Base-by-base conservation (phyloP, 2,797 vertebrate species). In the Lithobates pipiens region DNA sequence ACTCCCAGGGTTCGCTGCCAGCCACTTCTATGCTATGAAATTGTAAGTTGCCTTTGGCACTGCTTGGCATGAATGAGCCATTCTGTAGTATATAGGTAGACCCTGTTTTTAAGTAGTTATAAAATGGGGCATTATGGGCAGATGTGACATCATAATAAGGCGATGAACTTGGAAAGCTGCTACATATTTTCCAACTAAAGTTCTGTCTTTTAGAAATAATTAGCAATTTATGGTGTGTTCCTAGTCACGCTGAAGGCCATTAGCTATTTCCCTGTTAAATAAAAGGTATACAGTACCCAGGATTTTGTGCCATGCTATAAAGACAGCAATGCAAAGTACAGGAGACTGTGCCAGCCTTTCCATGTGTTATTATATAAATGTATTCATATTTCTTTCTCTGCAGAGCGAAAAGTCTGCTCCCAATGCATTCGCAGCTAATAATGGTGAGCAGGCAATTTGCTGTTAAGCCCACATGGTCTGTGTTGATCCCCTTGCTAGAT, bases 241-340 rank as follows among this genome's bases (percentile, higher is more conserved):
- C 57, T 76, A 80, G 81, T 83, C 70, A 75, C 63, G 70, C 70
- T 69, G 76, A 27, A 70, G 81, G 63, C 71, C 81, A 87, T 74
- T 87, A 79, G 80, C 70, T 79, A 87, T 83, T 75, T 73, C 76
- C 86, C 76, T 77, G 80, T 77, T 44, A 82, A 86, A 80, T 75
- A 54, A 79, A 79, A 79, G 70, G 32, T 27, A 57, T 50, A 78
- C 80, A 83, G 80, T 69, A 67, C 57, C 42, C 42, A 77, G 27
- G n/a, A 83, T 90, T 61, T 88, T 87, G 89, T 90, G 89, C 86
- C 71, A 77, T 87, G 84, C 76, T 7, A 0, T 88, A 89, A 89
- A 90, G 89, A 86, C 36, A 83, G 89, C 80, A 80, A 88, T 88
- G 88, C 89, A 90, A 86, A 91, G 76, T 90, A 88, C 77, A 86